Evolutionary conservation across 2,888 invertebrate species (phyloP), one percentile per base, ranked within the genome.

Genomic region (Linhomoeus sp.): DNA sequence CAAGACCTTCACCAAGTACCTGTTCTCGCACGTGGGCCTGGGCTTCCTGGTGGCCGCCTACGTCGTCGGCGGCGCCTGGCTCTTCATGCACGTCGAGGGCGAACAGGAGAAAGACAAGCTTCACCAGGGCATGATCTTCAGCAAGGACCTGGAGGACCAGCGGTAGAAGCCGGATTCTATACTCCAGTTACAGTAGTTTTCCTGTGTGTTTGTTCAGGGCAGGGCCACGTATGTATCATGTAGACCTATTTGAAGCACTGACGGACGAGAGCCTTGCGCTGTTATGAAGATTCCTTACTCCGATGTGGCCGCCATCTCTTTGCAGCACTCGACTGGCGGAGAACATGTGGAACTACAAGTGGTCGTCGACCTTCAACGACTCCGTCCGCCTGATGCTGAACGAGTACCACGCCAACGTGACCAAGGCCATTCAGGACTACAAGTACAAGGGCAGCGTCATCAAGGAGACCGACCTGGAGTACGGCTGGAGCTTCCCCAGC

Each of bases 21-120:
- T 64, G 48, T 65, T 66, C 52, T 66, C 66, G 1, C 65, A 67
- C 48, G 55, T 67, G 25, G 67, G 66, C 2, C 57, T 67, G 7
- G 62, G 61, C 46, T 55, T 56, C 25, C 60, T 66, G 60, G 63
- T 66, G 2, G 54, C 61, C 1, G 53, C 59, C 15, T 67, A 67
- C 56, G 58, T 62, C 45, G 59, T 67, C 1, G 65, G 63, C 1
- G 68, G 68, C 5, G 50, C 50, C 14, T 48, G 19, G 19, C 22
- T 50, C 37, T 50, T 50, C 42, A 38, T 23, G 15, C 22, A 24
- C 22, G 41, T 50, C 19, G 50, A 50, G 26, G 39, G 15, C 14
- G 12, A 7, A 5, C 3, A 12, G 17, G 37, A 17, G 37, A 5
- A 5, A 3, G 37, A 37, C 9, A 5, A n/a, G 3, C 37, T 17